phyloP scores from a whole-genome alignment of 2,797 vertebrate genomes.

The Megaceryle alcyon region DNA sequence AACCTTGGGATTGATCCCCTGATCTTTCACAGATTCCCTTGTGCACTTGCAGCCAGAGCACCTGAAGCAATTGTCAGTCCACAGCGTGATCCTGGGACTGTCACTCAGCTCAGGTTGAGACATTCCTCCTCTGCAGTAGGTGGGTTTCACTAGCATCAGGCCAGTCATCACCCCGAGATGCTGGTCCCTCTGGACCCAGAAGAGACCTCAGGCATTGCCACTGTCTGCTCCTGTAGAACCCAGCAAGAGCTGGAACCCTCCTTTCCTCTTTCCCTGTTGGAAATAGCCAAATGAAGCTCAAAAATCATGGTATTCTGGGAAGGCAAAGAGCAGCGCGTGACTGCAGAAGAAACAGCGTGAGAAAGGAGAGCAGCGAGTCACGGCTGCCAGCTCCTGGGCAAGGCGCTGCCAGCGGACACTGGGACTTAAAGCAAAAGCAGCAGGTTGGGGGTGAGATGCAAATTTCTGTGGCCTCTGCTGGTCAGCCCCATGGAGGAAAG shows the following conservation, averaged over 20 bases:
- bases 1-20: too few species aligned
- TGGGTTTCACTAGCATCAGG: background rate
- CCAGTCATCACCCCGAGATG: rapidly evolving
- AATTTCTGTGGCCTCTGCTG: background rate
- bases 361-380: background rate
- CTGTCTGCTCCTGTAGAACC: background rate
- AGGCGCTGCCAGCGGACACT: rapidly evolving
- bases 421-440: background rate
- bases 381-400: background rate
- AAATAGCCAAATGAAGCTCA: background rate
- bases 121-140: background rate
- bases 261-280: background rate
- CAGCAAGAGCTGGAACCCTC: background rate
- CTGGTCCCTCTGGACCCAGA: background rate
- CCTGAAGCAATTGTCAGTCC: background rate
- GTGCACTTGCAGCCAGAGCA: background rate
- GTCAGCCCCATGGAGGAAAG: rapidly evolving
- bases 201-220: background rate
- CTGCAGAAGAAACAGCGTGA: background rate
- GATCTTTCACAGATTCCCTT: background rate
- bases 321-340: background rate
- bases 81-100: rapidly evolving
- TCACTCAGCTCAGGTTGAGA: background rate
- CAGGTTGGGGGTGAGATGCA: background rate
- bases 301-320: rapidly evolving